A percentile compares a stretch with the other conserved stretches of the same genome.
phyloP scores from a whole-genome alignment of 2,888 invertebrate species.

The Ectobius pallidus region DNA sequence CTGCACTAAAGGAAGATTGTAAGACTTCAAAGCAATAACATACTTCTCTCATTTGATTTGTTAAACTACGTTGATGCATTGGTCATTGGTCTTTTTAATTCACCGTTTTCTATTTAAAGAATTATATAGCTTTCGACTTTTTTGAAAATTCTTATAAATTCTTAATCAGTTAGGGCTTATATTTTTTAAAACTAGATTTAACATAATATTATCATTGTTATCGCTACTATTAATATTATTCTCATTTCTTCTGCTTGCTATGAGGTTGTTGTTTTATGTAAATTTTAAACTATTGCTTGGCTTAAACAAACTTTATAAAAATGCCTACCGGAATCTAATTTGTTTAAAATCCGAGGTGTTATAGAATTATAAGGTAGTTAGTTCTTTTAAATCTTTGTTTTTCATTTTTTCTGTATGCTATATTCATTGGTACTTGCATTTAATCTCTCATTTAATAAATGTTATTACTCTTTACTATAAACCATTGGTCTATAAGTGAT shows the following conservation, averaged over 20 bases:
- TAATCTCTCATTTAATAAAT: no score
- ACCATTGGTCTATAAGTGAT: no score
- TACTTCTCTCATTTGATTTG: no score
- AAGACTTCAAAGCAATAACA: no score
- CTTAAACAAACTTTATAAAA: constrained; percentile 11
- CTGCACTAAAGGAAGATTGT: no score
- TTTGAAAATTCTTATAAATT: not conserved
- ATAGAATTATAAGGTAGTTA: no score
- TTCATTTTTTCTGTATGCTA: no score
- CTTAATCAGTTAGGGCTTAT: not conserved
- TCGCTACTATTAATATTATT: not conserved
- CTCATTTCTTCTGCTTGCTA: constrained; percentile 35
- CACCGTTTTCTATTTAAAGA: constrained; percentile 10
- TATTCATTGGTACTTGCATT: no score
- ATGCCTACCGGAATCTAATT: constrained; percentile 1
- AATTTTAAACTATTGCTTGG: constrained; percentile 25
- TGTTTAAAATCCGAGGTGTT: no score
- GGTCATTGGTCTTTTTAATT: not conserved
- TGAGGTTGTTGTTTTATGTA: constrained; percentile 22
- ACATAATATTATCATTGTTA: not conserved
- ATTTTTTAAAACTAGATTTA: constrained; percentile 1
- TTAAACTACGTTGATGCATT: not conserved
- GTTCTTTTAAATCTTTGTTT: no score
- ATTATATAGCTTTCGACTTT: not conserved
- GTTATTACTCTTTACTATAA: no score